These are phyloP conservation scores for Malacoctenus gilli DNA, from an alignment of 2,797 vertebrate species.

Conservation along the genomic window DNA sequence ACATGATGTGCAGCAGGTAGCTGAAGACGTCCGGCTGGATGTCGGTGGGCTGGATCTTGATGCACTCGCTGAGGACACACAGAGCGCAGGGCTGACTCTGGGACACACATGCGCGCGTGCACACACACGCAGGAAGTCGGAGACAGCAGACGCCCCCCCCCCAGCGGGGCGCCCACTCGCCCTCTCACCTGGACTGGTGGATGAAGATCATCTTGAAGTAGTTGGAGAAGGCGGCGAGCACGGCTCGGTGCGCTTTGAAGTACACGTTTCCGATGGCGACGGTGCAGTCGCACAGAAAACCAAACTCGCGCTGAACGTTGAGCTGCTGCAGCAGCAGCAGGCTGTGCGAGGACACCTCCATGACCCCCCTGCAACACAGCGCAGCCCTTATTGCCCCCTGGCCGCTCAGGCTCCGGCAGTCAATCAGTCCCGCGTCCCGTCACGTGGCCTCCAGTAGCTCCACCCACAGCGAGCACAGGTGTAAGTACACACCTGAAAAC, in stretches of 20 bases:
- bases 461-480: no score
- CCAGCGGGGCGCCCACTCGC: background rate
- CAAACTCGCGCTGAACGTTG: constrained; percentile 97
- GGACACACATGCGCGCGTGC: no score
- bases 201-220: constrained; percentile 99
- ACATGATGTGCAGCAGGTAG: constrained; percentile 98
- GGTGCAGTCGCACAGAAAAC: constrained; percentile 97
- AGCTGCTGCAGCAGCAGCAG: constrained; percentile 96
- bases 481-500: no score
- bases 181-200: constrained; percentile 92
- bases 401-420: no score
- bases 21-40: constrained; percentile 99
- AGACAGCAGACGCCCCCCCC: no score
- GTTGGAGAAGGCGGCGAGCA: constrained; percentile 97
- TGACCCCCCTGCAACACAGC: no score
- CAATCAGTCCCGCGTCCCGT: no score
- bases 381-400: no score
- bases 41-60: constrained; percentile 98
- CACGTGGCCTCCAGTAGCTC: no score
- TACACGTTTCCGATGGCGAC: constrained; percentile 98
- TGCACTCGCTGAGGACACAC: constrained; percentile 89
- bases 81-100: no score
- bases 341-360: constrained; percentile 92
- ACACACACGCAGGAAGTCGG: no score
- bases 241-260: constrained; percentile 97